Conservation (phyloP, 2,888 invertebrate species). For the Lordiphosa andalusiaca region DNA sequence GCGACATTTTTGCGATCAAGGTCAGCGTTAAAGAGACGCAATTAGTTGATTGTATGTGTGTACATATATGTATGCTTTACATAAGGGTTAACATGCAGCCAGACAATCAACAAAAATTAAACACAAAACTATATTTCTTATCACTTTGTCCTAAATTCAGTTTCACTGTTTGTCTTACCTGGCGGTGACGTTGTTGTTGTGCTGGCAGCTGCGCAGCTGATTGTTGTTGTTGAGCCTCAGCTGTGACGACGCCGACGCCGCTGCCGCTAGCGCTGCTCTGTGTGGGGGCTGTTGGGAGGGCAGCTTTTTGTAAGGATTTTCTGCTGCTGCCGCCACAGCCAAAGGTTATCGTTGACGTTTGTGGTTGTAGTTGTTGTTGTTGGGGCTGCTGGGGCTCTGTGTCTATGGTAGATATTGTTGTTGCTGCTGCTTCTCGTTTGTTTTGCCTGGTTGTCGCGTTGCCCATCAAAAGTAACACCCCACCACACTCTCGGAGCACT, state of each 20-base stretch:
- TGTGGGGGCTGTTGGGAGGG: slow-evolving; percentile 3
- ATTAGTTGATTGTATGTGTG: too few relatives aligned
- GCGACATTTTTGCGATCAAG: slow-evolving; percentile 5
- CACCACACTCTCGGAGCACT: slow-evolving; percentile 5
- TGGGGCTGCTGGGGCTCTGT: slow-evolving; percentile 15
- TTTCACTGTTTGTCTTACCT: slow-evolving; percentile 13
- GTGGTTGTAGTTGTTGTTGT: slow-evolving; percentile 13
- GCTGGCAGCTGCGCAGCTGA: slow-evolving; percentile 13
- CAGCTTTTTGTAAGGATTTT: slow-evolving; percentile 11
- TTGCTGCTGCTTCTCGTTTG: slow-evolving; percentile 25
- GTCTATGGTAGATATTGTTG: slow-evolving; percentile 1
- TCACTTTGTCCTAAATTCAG: slow-evolving; percentile 22
- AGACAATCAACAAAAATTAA: not conserved
- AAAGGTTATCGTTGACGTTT: slow-evolving; percentile 22
- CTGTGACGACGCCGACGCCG: slow-evolving; percentile 6
- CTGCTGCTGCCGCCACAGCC: slow-evolving; percentile 18
- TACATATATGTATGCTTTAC: too few relatives aligned
- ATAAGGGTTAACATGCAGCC: not conserved
- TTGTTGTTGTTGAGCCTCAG: slow-evolving; percentile 17
- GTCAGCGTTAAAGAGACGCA: slow-evolving; percentile 1
- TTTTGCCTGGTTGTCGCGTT: slow-evolving; percentile 40
- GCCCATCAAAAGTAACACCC: slow-evolving; percentile 38
- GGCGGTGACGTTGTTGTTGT: slow-evolving; percentile 18
- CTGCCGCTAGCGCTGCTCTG: slow-evolving; percentile 10
- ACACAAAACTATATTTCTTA: slow-evolving; percentile 13